Percentiles rank a stretch among this genome's conserved stretches.
phyloP scores from a whole-genome alignment of 2,113 vertebrate species.

The Vulpes ferrilata region DNA sequence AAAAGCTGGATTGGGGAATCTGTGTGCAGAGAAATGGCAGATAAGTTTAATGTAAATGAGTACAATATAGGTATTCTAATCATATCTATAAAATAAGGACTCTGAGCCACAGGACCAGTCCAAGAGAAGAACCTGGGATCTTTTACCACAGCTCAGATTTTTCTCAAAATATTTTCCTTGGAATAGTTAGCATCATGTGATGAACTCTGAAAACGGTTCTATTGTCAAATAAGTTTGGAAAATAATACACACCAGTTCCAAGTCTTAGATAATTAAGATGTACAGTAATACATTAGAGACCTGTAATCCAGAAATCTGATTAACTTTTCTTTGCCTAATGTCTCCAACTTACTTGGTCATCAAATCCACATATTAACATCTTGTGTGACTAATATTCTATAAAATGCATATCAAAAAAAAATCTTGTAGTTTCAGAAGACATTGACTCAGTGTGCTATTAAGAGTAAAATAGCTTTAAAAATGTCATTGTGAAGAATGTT shows the following conservation, averaged over 20 bases:
- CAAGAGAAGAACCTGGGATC: not conserved
- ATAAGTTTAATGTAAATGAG: not conserved
- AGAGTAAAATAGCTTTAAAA: constrained; percentile 43
- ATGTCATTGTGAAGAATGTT: constrained; percentile 26
- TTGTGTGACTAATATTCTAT: not conserved
- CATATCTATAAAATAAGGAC: not conserved
- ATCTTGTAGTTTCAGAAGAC: not conserved
- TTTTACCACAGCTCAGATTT: not conserved
- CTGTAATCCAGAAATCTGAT: not conserved
- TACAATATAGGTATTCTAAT: not conserved
- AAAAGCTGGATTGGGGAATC: not conserved
- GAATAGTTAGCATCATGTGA: not conserved
- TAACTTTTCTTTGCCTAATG: not conserved
- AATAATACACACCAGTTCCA: not conserved
- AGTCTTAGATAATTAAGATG: not conserved
- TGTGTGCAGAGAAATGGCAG: not conserved
- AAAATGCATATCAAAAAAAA: not conserved
- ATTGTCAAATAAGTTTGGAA: not conserved
- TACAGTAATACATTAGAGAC: not conserved
- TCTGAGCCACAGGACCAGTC: not conserved
- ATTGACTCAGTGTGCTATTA: not conserved
- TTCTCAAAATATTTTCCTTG: not conserved
- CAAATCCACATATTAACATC: not conserved
- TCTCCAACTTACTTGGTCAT: not conserved
- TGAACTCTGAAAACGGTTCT: not conserved